These are phyloP conservation scores for Macaria liturata DNA, from an alignment of 2,888 invertebrate species.

Conservation along the genomic window DNA sequence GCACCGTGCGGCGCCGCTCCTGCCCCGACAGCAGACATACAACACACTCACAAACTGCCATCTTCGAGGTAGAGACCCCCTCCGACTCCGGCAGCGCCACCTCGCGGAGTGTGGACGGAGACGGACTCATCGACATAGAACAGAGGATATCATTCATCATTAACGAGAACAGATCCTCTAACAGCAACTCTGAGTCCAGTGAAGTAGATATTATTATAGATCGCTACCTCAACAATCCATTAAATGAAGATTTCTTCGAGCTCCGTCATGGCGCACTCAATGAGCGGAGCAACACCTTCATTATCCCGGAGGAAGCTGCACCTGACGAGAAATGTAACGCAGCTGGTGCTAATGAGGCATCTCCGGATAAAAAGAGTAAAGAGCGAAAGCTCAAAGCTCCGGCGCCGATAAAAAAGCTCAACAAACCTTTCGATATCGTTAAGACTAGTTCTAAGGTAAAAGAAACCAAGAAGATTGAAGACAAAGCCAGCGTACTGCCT, in stretches of 20 bases:
- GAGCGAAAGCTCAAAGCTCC: conserved; percentile 64
- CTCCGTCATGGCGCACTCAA: conserved; percentile 55
- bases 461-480: conserved; percentile 50
- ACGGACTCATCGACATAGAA: conserved; percentile 71
- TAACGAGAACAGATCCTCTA: conserved; percentile 75
- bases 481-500: conserved; percentile 67
- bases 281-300: conserved; percentile 69
- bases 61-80: conserved; percentile 68
- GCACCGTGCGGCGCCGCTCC: conserved; percentile 87
- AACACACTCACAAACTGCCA: conserved; percentile 51
- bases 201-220: conserved; percentile 73
- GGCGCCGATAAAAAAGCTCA: conserved; percentile 62
- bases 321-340: conserved; percentile 48
- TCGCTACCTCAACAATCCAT: conserved; percentile 59
- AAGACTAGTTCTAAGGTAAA: conserved; percentile 56
- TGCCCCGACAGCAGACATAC: conserved; percentile 63
- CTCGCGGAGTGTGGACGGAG: conserved; percentile 64
- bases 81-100: conserved; percentile 74
- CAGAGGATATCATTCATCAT: conserved; percentile 77
- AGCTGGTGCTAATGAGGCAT: conserved; percentile 40
- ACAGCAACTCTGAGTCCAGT: conserved; percentile 75
- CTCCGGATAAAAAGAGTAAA: conserved; percentile 59
- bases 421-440: conserved; percentile 62
- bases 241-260: conserved; percentile 50
- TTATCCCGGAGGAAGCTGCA: conserved; percentile 51